Evolutionary conservation across 2,797 vertebrate genomes (phyloP), one percentile per base, ranked within the genome.

Genomic region (Pogoniulus pusillus): DNA sequence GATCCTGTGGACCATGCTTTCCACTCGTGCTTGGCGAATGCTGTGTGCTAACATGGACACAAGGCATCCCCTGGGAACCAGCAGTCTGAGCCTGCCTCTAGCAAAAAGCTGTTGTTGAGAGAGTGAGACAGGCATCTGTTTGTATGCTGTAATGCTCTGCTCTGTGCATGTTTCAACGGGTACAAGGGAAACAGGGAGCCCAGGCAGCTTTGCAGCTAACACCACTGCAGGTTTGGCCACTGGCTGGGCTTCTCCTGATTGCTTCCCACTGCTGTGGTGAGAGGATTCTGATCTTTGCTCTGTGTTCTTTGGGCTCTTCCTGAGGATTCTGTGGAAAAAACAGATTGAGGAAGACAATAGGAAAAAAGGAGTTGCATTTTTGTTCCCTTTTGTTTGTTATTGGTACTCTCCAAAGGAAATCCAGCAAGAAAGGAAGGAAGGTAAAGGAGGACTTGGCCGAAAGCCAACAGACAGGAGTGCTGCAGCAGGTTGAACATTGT

Each of bases 281-380:
- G 7, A 34, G 2, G 2, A 41, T 77, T 24, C 14, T 74, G 26
- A 9, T 12, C 37, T 90, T 70, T n/a, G 13, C 39, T 55, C 10
- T 22, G 2, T 45, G 2, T 45, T 24, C 2, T 54, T 91, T 69
- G 4, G 49, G 16, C 34, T 27, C 0, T 54, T 65, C 26, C 58
- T 51, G 49, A 17, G n/a, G 23, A 47, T 59, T 77, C 29, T 70
- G 34, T 59, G n/a, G 37, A 41, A 73, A 73, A 70, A 29, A 54
- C 29, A 47, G 45, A 47, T 26, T 51, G 34, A 66, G 9, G n/a
- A 16, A 62, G 26, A 43, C 18, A 55, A n/a, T 3, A 66, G 23
- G 10, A 16, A 24, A 16, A 49, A 74, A 8, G 2, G 2, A 5
- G 1, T 29, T 16, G 6, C 0, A 17, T 39, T 86, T 60, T 43